Conservation (phyloP, 2,113 vertebrate species). For the Proterorhinus semilunaris region DNA sequence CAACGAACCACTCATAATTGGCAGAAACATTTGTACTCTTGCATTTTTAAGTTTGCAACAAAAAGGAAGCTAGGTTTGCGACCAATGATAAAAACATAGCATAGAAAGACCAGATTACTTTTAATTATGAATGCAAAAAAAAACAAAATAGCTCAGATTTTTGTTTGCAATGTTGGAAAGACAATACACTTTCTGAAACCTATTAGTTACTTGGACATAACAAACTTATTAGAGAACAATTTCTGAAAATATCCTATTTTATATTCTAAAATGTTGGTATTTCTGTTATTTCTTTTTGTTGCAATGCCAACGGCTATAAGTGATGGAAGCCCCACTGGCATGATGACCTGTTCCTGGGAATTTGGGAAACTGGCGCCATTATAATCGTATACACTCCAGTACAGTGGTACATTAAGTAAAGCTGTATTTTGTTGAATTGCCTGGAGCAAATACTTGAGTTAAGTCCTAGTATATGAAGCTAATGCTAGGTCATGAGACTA, state of each 20-base stretch:
- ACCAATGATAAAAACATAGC: neutral
- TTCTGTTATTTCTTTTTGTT: neutral
- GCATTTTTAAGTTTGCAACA: neutral
- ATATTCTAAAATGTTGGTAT: neutral
- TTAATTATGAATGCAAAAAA: no score
- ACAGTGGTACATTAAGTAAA: conserved; percentile 18
- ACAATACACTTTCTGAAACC: no score
- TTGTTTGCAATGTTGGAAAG: no score
- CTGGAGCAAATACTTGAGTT: conserved; percentile 9
- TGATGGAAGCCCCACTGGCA: neutral
- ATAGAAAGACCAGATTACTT: neutral
- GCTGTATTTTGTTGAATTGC: conserved; percentile 4
- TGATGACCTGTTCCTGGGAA: neutral
- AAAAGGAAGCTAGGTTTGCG: neutral
- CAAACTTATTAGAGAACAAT: no score
- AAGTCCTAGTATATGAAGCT: conserved; percentile 32
- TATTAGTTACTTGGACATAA: no score
- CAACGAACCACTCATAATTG: conserved; percentile 1
- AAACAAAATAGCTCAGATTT: no score
- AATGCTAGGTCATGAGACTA: conserved; percentile 18
- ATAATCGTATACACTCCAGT: conserved; percentile 31
- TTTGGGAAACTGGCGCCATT: conserved; percentile 21
- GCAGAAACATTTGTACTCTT: neutral
- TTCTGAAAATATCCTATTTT: no score
- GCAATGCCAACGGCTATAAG: no score